phyloP scores from a whole-genome alignment of 1,140 invertebrate species.

The Pseudoatta argentina region DNA sequence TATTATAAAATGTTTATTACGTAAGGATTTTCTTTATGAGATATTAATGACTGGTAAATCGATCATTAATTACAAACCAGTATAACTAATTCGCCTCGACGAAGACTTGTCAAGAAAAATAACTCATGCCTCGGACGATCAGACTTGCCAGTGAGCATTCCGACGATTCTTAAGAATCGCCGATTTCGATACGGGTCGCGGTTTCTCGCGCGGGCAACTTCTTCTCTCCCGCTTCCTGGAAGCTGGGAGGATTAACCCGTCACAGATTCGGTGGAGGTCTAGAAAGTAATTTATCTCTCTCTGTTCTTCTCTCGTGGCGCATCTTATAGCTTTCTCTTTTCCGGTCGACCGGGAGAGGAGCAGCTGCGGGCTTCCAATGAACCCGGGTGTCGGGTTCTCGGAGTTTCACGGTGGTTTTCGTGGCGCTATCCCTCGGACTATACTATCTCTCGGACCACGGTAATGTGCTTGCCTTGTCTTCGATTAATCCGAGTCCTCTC shows the following conservation, averaged over 20 bases:
- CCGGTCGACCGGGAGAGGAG: slow-evolving; percentile 19
- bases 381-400: slow-evolving; percentile 77
- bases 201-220: slow-evolving; percentile 68
- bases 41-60: slow-evolving; percentile 22
- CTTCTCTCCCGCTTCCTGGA: slow-evolving; percentile 81
- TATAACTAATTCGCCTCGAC: not conserved
- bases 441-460: slow-evolving; percentile 73
- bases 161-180: slow-evolving; percentile 63
- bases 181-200: slow-evolving; percentile 62
- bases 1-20: slow-evolving; percentile 14
- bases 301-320: slow-evolving; percentile 50
- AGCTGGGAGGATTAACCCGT: slow-evolving; percentile 84
- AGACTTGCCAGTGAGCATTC: slow-evolving; percentile 37
- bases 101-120: slow-evolving; percentile 4
- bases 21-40: not conserved
- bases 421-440: slow-evolving; percentile 75
- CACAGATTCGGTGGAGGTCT: slow-evolving; percentile 79
- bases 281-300: slow-evolving; percentile 78
- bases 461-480: slow-evolving; percentile 85
- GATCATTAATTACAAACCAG: not conserved
- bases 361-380: slow-evolving; percentile 70
- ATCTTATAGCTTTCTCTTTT: slow-evolving; percentile 26
- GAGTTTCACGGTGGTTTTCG: slow-evolving; percentile 80
- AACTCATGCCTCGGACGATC: slow-evolving; percentile 4
- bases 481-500: slow-evolving; percentile 82